Conservation (phyloP, 2,797 vertebrate genomes). For the Dendrocincla fuliginosa region DNA sequence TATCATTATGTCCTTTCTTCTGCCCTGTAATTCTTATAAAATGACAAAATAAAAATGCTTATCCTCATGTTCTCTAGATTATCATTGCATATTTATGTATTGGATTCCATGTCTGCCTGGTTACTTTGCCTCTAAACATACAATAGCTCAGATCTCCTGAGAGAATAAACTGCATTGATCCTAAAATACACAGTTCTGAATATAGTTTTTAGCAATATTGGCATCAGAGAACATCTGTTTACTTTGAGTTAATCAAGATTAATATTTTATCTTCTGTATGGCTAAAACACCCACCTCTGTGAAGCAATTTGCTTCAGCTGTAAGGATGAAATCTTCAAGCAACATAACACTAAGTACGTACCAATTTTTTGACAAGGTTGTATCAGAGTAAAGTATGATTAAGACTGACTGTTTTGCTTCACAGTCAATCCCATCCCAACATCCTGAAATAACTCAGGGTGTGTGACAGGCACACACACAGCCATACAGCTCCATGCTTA, state of each 20-base stretch:
- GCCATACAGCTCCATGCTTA: background rate
- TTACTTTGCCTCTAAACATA: slow-evolving; percentile 7
- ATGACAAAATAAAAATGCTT: background rate
- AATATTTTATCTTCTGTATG: slow-evolving; percentile 54
- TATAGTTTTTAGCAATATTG: background rate
- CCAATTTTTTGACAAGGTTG: background rate
- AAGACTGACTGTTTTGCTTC: background rate
- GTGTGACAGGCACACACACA: background rate
- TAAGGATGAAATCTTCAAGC: background rate
- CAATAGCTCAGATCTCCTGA: background rate
- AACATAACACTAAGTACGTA: background rate
- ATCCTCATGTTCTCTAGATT: background rate
- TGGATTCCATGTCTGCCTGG: background rate
- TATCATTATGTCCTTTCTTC: background rate
- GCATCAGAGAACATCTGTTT: slow-evolving; percentile 49
- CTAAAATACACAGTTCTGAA: slow-evolving; percentile 2
- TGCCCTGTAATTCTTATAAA: background rate
- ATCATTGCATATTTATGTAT: background rate
- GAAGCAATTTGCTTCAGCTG: background rate
- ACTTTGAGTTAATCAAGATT: slow-evolving; percentile 50
- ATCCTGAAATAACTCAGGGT: background rate
- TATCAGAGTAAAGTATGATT: background rate
- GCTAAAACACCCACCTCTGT: slow-evolving; percentile 27
- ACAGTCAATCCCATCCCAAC: background rate
- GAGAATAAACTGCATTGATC: slow-evolving; percentile 13